Percentiles rank a stretch among this genome's conserved stretches.
phyloP scores from a whole-genome alignment of 2,113 vertebrate species.

The Xenus cinereus region DNA sequence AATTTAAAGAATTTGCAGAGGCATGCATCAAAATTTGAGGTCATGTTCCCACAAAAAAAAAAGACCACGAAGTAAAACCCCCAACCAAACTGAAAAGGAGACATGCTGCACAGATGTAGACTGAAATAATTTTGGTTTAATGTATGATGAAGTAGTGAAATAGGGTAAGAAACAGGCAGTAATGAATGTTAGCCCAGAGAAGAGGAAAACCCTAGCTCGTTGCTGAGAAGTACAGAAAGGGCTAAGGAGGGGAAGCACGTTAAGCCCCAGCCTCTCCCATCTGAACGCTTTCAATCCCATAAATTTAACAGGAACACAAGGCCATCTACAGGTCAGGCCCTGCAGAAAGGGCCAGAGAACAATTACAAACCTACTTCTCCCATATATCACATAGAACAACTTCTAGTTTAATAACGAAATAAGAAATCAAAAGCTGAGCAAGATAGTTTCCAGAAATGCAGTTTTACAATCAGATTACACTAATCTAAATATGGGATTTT shows the following conservation, averaged over 20 bases:
- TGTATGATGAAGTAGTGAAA: neutral
- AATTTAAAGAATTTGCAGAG: conserved; percentile 41
- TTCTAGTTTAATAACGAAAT: neutral
- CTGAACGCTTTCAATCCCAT: neutral
- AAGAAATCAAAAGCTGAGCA: neutral
- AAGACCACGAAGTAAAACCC: neutral
- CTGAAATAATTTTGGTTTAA: neutral
- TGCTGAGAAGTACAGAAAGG: neutral
- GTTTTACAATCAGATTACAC: neutral
- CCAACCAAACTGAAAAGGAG: neutral
- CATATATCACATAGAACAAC: neutral
- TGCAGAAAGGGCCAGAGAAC: neutral
- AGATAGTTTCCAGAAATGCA: neutral
- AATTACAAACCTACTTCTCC: neutral
- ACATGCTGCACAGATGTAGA: neutral
- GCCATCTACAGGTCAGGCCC: neutral
- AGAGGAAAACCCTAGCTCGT: neutral
- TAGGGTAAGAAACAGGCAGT: neutral
- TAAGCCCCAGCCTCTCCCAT: neutral
- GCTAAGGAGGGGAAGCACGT: neutral
- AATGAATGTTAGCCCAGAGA: neutral
- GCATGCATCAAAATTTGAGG: neutral
- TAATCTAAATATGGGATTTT: neutral
- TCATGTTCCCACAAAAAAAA: neutral
- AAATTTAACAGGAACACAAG: neutral